phyloP scores from a whole-genome alignment of 2,888 invertebrate genomes.

The Rhabditoides inermis region DNA sequence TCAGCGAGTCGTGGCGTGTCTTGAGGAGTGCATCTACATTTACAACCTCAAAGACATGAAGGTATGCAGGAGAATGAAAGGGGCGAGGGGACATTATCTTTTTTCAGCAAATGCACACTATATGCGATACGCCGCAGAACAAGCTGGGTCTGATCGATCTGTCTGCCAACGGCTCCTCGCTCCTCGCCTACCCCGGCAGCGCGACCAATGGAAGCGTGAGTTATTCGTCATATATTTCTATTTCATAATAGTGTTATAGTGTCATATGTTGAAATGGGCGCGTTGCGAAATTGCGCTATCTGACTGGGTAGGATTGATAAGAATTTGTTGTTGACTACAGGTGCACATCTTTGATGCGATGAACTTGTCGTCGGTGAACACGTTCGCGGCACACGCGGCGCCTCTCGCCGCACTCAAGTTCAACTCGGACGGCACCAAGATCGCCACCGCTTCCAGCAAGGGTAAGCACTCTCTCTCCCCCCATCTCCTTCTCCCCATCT shows the following conservation, averaged over 20 bases:
- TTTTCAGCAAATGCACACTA: constrained; percentile 73
- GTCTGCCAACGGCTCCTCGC: constrained; percentile 65
- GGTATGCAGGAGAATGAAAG: constrained; percentile 6
- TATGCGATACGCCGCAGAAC: constrained; percentile 93
- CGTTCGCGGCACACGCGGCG: constrained; percentile 92
- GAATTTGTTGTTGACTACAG: constrained; percentile 75
- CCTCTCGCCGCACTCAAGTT: constrained; percentile 89
- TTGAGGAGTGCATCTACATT: constrained; percentile 93
- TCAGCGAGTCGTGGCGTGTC: constrained; percentile 84
- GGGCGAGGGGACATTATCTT: constrained; percentile 53
- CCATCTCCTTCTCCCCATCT: too few relatives aligned
- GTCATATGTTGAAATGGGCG: neutral
- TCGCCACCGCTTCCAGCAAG: constrained; percentile 59
- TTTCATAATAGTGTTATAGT: neutral
- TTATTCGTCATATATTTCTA: neutral
- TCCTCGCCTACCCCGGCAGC: constrained; percentile 84
- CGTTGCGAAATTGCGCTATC: too few relatives aligned
- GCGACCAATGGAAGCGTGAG: constrained; percentile 37
- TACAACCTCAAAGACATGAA: constrained; percentile 72
- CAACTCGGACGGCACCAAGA: constrained; percentile 66
- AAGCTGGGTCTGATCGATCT: constrained; percentile 64
- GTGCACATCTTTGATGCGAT: constrained; percentile 88
- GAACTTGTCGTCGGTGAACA: constrained; percentile 86
- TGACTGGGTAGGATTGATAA: constrained; percentile 56
- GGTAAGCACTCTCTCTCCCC: too few relatives aligned